Conservation (phyloP, 2,888 invertebrate species). For the Tetragnatha montana region DNA sequence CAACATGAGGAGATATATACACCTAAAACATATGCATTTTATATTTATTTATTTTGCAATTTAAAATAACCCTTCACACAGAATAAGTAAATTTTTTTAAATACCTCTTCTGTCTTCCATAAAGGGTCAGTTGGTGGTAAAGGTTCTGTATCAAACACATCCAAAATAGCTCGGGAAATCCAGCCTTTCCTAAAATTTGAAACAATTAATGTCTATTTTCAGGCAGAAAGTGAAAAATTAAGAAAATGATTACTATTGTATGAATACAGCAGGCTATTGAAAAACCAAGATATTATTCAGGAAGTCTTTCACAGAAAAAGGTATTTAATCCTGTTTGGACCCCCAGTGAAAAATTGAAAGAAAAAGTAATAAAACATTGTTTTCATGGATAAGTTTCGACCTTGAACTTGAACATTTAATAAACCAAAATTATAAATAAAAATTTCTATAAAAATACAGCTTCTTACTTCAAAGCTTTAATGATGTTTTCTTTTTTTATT, state of each 20-base stretch:
- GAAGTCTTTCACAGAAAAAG: too few relatives aligned
- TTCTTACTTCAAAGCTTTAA: constrained; percentile 78
- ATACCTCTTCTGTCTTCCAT: constrained; percentile 79
- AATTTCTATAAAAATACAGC: constrained; percentile 11
- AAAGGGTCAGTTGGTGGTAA: constrained; percentile 77
- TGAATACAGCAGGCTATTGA: background rate
- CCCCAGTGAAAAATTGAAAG: too few relatives aligned
- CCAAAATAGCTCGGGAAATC: constrained; percentile 80
- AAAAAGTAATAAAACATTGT: too few relatives aligned
- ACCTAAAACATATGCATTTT: constrained; percentile 74
- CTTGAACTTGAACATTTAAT: too few relatives aligned
- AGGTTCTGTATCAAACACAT: constrained; percentile 80
- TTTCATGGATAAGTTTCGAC: too few relatives aligned
- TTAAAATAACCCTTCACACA: too few relatives aligned
- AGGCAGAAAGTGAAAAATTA: too few relatives aligned
- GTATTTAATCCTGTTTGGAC: too few relatives aligned
- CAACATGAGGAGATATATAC: constrained; percentile 78
- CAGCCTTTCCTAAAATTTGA: constrained; percentile 76
- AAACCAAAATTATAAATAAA: too few relatives aligned
- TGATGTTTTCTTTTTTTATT: constrained; percentile 78
- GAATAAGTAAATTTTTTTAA: too few relatives aligned
- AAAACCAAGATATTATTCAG: too few relatives aligned
- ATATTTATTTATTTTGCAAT: background rate
- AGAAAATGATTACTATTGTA: background rate
- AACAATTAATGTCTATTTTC: too few relatives aligned